phyloP scores from a whole-genome alignment of 1,140 invertebrate genomes.

The Oscheius sp. region DNA sequence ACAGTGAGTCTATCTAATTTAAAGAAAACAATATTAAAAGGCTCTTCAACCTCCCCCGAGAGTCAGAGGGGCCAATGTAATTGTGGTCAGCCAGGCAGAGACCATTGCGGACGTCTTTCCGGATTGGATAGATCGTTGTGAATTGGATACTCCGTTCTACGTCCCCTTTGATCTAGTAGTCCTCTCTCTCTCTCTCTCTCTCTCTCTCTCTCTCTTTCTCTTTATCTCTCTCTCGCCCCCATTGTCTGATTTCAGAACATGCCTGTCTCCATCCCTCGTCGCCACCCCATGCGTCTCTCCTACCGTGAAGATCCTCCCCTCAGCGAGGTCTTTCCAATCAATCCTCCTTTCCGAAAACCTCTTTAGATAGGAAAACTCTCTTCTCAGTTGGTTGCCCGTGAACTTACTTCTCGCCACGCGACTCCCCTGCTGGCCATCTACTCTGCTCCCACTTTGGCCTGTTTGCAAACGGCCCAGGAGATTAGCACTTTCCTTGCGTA shows the following conservation, averaged over 20 bases:
- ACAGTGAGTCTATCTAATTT: too few species aligned
- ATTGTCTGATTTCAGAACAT: neutral
- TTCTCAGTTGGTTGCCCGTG: neutral
- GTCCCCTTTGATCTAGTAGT: neutral
- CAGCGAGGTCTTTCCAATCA: too few species aligned
- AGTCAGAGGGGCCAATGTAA: too few species aligned
- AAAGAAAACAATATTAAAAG: too few species aligned
- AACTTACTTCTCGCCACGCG: neutral
- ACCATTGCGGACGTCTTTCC: neutral
- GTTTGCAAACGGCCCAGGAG: neutral
- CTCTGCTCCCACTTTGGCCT: neutral
- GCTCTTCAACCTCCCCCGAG: too few species aligned
- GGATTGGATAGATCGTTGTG: slow-evolving; percentile 1
- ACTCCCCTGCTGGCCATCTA: neutral
- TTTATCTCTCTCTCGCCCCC: too few species aligned
- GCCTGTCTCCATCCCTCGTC: neutral
- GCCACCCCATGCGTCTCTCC: neutral
- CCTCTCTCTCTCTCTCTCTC: too few species aligned
- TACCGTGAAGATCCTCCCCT: neutral
- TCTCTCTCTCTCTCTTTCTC: too few species aligned
- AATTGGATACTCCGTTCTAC: neutral
- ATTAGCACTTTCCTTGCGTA: neutral
- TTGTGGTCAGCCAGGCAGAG: neutral
- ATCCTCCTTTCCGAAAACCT: too few species aligned
- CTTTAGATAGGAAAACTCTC: neutral